These are phyloP conservation scores for Thymallus thymallus DNA, from an alignment of 2,113 vertebrate genomes.

Conservation along the genomic window DNA sequence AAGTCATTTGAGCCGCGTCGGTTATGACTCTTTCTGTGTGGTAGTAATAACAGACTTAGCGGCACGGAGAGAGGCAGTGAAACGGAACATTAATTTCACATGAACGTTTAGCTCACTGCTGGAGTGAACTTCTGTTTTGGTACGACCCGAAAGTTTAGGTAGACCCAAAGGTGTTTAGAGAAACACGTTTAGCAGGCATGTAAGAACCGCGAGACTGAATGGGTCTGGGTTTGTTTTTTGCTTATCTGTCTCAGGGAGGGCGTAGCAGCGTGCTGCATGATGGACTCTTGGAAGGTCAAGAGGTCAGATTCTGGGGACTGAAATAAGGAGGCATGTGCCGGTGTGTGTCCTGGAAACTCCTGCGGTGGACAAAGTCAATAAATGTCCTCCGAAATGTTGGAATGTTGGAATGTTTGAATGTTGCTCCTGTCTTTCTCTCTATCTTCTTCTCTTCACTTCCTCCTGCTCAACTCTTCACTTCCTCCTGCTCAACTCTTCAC, in stretches of 20 bases:
- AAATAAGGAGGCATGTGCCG: background rate
- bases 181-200: background rate
- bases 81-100: constrained; percentile 9
- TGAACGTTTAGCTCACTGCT: constrained; percentile 4
- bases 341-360: constrained; percentile 1
- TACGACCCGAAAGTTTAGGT: background rate
- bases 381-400: background rate
- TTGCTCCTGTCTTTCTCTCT: background rate
- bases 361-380: background rate
- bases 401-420: no score
- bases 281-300: background rate
- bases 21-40: background rate
- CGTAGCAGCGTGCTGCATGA: background rate
- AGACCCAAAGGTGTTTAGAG: background rate
- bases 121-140: background rate
- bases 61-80: constrained; percentile 1
- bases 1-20: background rate
- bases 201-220: background rate
- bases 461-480: no score
- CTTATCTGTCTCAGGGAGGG: background rate
- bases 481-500: no score
- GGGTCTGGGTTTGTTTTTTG: background rate
- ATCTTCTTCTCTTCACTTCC: background rate
- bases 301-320: background rate
- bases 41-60: constrained; percentile 9